phyloP scores from a whole-genome alignment of 2,113 vertebrate species.

The Anoplopoma fimbria region DNA sequence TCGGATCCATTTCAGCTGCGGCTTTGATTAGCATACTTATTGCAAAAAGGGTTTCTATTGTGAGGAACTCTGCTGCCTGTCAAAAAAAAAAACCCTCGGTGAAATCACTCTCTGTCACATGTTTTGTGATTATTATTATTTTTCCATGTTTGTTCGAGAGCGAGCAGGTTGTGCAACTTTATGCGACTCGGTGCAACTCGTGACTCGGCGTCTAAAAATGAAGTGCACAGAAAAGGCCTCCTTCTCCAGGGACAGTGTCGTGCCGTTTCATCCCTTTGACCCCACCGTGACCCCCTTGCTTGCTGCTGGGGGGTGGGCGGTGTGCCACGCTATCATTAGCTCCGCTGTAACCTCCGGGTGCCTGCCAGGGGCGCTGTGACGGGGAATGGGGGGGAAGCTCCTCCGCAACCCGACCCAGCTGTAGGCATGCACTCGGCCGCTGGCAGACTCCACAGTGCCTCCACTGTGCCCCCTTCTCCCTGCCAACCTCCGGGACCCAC shows the following conservation, averaged over 20 bases:
- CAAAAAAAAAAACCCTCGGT: constrained; percentile 24
- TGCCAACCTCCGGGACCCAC: constrained; percentile 69
- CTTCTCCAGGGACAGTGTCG: background rate
- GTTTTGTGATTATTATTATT: background rate
- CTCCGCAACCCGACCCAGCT: constrained; percentile 56
- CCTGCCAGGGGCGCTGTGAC: constrained; percentile 43
- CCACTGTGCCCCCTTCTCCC: constrained; percentile 70
- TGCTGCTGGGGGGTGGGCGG: constrained; percentile 21
- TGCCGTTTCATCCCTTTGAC: constrained; percentile 43
- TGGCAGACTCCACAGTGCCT: constrained; percentile 72
- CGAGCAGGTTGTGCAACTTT: constrained; percentile 37
- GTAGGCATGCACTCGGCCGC: constrained; percentile 60
- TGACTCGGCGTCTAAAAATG: constrained; percentile 39
- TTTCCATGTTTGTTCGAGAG: constrained; percentile 30
- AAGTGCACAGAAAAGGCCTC: background rate
- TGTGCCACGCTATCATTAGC: constrained; percentile 30
- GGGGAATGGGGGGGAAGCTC: background rate
- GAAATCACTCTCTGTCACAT: constrained; percentile 40
- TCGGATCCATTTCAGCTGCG: constrained; percentile 66
- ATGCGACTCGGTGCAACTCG: constrained; percentile 15
- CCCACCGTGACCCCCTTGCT: constrained; percentile 28
- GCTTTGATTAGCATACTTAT: constrained; percentile 79
- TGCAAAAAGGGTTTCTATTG: constrained; percentile 59
- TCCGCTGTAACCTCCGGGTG: constrained; percentile 3
- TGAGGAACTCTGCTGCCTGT: constrained; percentile 52